Base-by-base conservation (phyloP, 2,113 vertebrate genomes). In the Oxygymnocypris stewartii region DNA sequence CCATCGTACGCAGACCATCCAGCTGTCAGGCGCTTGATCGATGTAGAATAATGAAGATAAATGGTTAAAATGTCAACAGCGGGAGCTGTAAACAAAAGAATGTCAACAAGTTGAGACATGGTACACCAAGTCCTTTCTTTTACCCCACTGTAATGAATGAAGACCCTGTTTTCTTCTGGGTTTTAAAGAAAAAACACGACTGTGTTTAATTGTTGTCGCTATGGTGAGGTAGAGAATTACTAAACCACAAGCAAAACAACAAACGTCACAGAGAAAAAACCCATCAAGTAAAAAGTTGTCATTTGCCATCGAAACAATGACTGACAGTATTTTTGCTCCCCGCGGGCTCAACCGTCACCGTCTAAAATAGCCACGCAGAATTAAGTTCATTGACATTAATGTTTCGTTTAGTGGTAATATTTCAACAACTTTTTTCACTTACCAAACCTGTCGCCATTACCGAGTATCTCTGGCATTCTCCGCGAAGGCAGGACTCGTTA, bases 391-490 rank as follows among this genome's bases (percentile, higher is more conserved):
- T 1, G 78, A 80, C 91, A 81, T 89, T 1, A 86, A 87, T 9
- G 87, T 20, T 94, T 90, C 73, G 61, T 92, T 94, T 92, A n/a
- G 82, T 89, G 79, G 87, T 83, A 83, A 91, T 91, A 87, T 91
- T 88, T 85, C 90, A 82, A 76, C 85, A 85, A 96, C 96, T 96
- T 97, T 95, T 73, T 91, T 87, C 91, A 98, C 97, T 99, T 96
- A 98, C 98, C 98, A 95, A 96, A 92, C 93, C 96, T 95, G 96
- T 97, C 97, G 97, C 96, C 97, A 98, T 98, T 97, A 96, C 95
- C 93, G 89, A 97, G 91, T 94, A 94, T 95, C 92, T 95, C 91
- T 93, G 93, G 92, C 90, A 77, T 93, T 93, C 92, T 85, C 85
- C 14, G 82, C 79, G 88, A 74, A 91, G 94, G 94, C 54, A 91